Percentiles rank a stretch among this genome's conserved stretches.
These are phyloP conservation scores for Myanophis thanlyinensis DNA, from an alignment of 2,113 vertebrate species.

Conservation along the genomic window DNA sequence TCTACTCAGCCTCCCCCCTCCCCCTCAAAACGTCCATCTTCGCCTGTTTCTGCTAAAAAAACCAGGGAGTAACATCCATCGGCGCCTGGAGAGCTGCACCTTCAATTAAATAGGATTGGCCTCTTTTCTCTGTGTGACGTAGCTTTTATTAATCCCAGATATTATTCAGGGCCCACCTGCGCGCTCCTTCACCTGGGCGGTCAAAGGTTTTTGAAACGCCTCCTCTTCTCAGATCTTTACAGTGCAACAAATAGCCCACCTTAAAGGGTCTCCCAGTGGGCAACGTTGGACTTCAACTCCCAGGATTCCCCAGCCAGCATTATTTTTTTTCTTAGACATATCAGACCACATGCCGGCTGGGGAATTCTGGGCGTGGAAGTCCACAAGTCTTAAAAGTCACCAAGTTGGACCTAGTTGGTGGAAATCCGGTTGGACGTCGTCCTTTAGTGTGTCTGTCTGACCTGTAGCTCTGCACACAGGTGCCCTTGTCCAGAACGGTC, in stretches of 20 bases:
- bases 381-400: background rate
- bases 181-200: background rate
- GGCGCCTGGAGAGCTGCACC: background rate
- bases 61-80: background rate
- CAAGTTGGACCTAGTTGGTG: background rate
- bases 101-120: background rate
- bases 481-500: background rate
- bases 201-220: background rate
- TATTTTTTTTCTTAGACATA: background rate
- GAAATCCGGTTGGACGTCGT: background rate
- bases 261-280: background rate
- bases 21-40: background rate
- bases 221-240: background rate
- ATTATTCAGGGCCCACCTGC: background rate
- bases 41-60: background rate
- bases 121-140: background rate
- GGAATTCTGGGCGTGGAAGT: background rate
- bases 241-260: background rate
- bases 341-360: background rate
- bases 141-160: background rate
- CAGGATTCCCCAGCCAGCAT: background rate
- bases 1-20: background rate
- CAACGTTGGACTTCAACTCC: background rate
- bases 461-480: background rate
- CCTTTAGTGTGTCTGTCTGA: background rate